These are phyloP conservation scores for Poeciliopsis turrubarensis DNA, from an alignment of 2,113 vertebrate species.

Conservation along the genomic window DNA sequence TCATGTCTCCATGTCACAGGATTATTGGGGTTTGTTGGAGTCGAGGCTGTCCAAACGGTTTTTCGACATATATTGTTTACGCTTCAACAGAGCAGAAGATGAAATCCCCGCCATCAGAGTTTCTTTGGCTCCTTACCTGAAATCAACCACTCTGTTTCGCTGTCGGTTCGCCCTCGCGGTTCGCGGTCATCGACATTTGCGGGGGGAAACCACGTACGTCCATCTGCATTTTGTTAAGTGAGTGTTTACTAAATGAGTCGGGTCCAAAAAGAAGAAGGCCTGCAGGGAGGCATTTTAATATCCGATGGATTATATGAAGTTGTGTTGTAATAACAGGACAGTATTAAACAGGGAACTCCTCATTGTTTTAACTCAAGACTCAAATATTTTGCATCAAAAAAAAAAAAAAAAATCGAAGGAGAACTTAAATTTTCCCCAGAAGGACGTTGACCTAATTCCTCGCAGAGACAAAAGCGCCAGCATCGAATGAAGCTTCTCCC, in stretches of 20 bases:
- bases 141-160: conserved; percentile 18
- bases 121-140: conserved; percentile 25
- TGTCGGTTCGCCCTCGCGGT: conserved; percentile 22
- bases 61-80: conserved; percentile 31
- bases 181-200: background rate
- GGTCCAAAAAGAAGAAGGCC: background rate
- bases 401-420: conserved; percentile 43
- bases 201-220: background rate
- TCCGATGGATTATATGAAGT: background rate
- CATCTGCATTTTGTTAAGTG: conserved; percentile 2
- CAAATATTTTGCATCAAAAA: conserved; percentile 36
- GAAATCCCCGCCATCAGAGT: conserved; percentile 24
- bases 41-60: conserved; percentile 25
- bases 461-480: conserved; percentile 60
- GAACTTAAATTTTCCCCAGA: conserved; percentile 45
- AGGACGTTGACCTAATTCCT: conserved; percentile 66
- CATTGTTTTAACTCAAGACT: background rate
- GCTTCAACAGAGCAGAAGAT: conserved; percentile 41
- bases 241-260: background rate
- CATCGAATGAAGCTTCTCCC: conserved; percentile 58
- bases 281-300: background rate
- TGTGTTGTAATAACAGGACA: background rate
- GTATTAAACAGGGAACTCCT: background rate
- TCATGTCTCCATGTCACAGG: conserved; percentile 66
- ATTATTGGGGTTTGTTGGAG: conserved; percentile 70